Evolutionary conservation across 2,888 invertebrate species (phyloP).

Genomic region (Aspidiotus rigidus): DNA sequence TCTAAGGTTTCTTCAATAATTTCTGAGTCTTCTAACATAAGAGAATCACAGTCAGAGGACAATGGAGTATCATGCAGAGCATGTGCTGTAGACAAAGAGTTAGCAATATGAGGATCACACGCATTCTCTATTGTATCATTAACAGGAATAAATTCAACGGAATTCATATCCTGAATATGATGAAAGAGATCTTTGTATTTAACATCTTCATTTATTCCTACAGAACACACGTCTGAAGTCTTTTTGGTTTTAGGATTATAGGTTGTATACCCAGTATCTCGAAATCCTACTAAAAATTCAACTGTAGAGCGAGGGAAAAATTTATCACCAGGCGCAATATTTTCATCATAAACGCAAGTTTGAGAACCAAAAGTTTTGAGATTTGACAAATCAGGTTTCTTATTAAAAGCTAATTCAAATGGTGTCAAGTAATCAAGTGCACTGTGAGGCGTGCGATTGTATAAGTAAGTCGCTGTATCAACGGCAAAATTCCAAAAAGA

Average conservation of each 20-base stretch:
- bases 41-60: background rate
- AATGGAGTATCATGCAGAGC: background rate
- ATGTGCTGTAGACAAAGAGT: background rate
- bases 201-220: constrained; percentile 1
- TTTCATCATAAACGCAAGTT: no score
- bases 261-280: no score
- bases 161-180: background rate
- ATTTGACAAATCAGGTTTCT: background rate
- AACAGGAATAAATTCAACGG: background rate
- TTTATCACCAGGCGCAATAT: no score
- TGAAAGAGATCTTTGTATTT: background rate
- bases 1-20: no score
- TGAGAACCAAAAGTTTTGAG: background rate
- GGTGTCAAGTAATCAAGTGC: background rate
- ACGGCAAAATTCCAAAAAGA: background rate
- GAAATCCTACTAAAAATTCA: no score
- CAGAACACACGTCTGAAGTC: background rate
- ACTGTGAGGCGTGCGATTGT: background rate
- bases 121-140: constrained; percentile 1
- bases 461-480: background rate
- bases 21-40: background rate
- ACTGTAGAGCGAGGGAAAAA: no score
- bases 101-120: background rate
- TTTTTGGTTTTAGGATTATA: constrained; percentile 5
- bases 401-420: background rate